These are phyloP conservation scores for Trimorus sp. DNA, from an alignment of 2,888 invertebrate species.

Conservation along the genomic window DNA sequence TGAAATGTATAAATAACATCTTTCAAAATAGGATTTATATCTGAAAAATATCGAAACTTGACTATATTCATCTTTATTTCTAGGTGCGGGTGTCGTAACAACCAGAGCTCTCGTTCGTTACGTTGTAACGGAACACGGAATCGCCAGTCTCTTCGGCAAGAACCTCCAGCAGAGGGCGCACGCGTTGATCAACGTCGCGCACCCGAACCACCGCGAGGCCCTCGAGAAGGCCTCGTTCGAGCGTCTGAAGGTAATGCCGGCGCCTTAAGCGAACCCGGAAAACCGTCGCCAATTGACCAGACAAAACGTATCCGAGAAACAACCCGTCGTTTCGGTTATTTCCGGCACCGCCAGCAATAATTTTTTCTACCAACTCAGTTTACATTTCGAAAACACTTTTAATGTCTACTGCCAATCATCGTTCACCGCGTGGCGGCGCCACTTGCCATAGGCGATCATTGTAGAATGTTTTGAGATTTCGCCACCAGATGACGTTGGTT, in stretches of 20 bases:
- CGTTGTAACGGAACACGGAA: slow-evolving; percentile 87
- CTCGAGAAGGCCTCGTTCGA: slow-evolving; percentile 86
- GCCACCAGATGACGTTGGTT: background rate
- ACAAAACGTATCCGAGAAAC: background rate
- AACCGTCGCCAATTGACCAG: slow-evolving; percentile 6
- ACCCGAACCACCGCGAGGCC: slow-evolving; percentile 85
- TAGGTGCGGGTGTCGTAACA: slow-evolving; percentile 87
- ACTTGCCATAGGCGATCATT: too few relatives aligned
- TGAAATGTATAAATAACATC: too few relatives aligned
- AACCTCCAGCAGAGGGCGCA: slow-evolving; percentile 86
- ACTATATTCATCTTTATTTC: background rate
- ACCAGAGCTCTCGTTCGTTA: slow-evolving; percentile 86
- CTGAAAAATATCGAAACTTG: too few relatives aligned
- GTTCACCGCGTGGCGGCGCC: too few relatives aligned
- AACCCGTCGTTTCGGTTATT: slow-evolving; percentile 43
- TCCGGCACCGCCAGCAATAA: slow-evolving; percentile 47
- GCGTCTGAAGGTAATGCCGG: slow-evolving; percentile 81
- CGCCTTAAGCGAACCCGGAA: slow-evolving; percentile 69
- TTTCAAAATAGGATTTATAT: too few relatives aligned
- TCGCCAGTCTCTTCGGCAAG: slow-evolving; percentile 86
- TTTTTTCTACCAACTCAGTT: slow-evolving; percentile 41
- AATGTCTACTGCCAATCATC: too few relatives aligned
- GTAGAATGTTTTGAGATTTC: background rate
- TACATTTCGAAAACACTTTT: slow-evolving; percentile 36
- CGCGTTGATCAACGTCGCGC: slow-evolving; percentile 85